Conservation (phyloP, 53 echinoderm and acorn worm species). For the Temnopleurus reevesii region DNA sequence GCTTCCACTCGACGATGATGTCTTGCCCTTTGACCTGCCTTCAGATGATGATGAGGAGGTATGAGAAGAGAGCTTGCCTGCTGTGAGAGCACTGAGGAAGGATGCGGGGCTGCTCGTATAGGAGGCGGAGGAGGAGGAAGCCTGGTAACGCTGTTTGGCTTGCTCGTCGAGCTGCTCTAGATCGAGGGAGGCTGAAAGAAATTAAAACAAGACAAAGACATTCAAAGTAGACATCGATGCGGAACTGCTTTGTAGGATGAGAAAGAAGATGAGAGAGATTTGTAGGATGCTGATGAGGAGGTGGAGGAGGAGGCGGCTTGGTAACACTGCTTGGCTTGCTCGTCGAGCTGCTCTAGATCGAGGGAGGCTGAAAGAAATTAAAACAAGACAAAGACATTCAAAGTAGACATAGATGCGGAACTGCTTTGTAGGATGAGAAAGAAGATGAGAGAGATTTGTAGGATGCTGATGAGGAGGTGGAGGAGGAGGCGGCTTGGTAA, state of each 20-base stretch:
- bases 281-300: too few relatives aligned
- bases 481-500: background rate
- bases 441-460: too few relatives aligned
- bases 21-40: background rate
- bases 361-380: background rate
- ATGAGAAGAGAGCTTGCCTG: background rate
- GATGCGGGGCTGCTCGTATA: conserved; percentile 43
- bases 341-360: conserved; percentile 23
- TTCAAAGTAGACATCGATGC: too few relatives aligned
- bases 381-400: background rate
- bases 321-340: conserved; percentile 20
- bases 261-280: too few relatives aligned
- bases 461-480: too few relatives aligned
- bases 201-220: background rate
- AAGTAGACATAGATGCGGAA: too few relatives aligned
- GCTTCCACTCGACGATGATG: background rate
- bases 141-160: background rate
- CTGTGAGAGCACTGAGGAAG: conserved; percentile 42
- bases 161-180: conserved; percentile 25
- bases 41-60: background rate
- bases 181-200: background rate
- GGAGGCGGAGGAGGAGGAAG: background rate
- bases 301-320: background rate
- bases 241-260: too few relatives aligned
- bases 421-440: too few relatives aligned